phyloP scores from a whole-genome alignment of 64 coral and sea anemone genomes.

The Montipora cactus region DNA sequence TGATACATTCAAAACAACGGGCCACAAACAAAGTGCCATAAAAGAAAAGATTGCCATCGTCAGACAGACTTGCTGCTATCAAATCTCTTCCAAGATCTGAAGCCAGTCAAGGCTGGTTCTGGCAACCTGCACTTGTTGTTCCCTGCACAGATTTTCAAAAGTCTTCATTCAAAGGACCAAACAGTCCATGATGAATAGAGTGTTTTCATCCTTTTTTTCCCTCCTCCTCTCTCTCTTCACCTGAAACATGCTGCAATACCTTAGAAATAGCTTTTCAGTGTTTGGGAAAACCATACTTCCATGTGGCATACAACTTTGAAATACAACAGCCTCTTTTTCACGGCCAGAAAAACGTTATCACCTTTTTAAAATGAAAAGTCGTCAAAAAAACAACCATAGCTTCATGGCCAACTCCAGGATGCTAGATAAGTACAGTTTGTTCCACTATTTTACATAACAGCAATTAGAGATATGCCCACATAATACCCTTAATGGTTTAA shows the following conservation, averaged over 20 bases:
- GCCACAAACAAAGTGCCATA: neutral
- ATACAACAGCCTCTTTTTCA: too few relatives aligned
- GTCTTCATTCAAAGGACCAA: too few relatives aligned
- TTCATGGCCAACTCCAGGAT: too few relatives aligned
- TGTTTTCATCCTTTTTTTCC: too few relatives aligned
- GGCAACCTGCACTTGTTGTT: neutral
- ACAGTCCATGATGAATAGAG: too few relatives aligned
- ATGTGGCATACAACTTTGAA: neutral
- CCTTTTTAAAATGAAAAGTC: too few relatives aligned
- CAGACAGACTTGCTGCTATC: slow-evolving; percentile 14
- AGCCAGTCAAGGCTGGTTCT: slow-evolving; percentile 27
- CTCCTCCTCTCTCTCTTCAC: neutral
- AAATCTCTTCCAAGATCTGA: slow-evolving; percentile 12
- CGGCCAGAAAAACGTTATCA: too few relatives aligned
- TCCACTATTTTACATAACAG: too few relatives aligned
- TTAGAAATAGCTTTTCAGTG: neutral
- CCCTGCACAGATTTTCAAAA: neutral
- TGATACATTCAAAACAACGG: neutral
- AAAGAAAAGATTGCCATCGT: neutral
- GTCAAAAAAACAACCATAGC: neutral
- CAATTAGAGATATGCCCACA: too few relatives aligned
- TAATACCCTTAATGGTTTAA: too few relatives aligned
- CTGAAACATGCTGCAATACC: neutral
- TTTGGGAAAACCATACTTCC: neutral
- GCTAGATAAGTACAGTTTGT: too few relatives aligned